phyloP scores from a whole-genome alignment of 2,797 vertebrate genomes.

The Urophycis tenuis region DNA sequence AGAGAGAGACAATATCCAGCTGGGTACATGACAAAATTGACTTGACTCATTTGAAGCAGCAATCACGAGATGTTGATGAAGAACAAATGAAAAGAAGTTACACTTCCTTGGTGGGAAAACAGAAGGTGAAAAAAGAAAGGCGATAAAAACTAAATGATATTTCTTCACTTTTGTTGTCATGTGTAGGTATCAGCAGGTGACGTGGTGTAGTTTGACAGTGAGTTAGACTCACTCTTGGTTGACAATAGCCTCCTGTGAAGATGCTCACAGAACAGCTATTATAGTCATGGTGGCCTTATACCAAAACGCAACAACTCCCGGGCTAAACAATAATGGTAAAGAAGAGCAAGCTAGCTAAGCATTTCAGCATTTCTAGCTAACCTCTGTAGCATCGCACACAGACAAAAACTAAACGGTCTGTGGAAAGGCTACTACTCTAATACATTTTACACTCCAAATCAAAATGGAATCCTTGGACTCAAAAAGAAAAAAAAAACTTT shows the following conservation, averaged over 20 bases:
- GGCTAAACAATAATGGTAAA: slow-evolving; percentile 35
- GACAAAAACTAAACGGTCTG: slow-evolving; percentile 43
- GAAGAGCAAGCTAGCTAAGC: slow-evolving; percentile 26
- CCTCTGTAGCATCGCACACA: slow-evolving; percentile 29
- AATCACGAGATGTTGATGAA: slow-evolving; percentile 11
- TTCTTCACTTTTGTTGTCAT: slow-evolving; percentile 35
- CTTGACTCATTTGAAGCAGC: slow-evolving; percentile 24
- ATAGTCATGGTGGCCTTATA: slow-evolving; percentile 77
- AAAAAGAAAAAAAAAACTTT: slow-evolving; percentile 48
- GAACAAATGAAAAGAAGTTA: slow-evolving; percentile 23
- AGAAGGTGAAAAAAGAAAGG: slow-evolving; percentile 24
- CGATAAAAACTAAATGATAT: slow-evolving; percentile 23
- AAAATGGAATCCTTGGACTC: slow-evolving; percentile 36
- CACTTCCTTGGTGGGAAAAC: slow-evolving; percentile 19
- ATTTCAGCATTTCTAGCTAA: slow-evolving; percentile 2
- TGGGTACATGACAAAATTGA: slow-evolving; percentile 7
- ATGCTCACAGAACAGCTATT: slow-evolving; percentile 58
- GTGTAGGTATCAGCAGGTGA: slow-evolving; percentile 48
- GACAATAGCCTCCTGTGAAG: slow-evolving; percentile 85
- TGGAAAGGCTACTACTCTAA: slow-evolving; percentile 39
- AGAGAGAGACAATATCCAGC: slow-evolving; percentile 20
- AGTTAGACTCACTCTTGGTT: slow-evolving; percentile 75
- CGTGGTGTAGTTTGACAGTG: slow-evolving; percentile 35
- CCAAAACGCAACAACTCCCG: slow-evolving; percentile 68
- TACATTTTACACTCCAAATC: slow-evolving; percentile 41